Evolutionary conservation across 92 coral and sea anemone genomes (phyloP), one percentile per base, ranked within the genome.

Genomic region (Anthopleura xanthogrammica): DNA sequence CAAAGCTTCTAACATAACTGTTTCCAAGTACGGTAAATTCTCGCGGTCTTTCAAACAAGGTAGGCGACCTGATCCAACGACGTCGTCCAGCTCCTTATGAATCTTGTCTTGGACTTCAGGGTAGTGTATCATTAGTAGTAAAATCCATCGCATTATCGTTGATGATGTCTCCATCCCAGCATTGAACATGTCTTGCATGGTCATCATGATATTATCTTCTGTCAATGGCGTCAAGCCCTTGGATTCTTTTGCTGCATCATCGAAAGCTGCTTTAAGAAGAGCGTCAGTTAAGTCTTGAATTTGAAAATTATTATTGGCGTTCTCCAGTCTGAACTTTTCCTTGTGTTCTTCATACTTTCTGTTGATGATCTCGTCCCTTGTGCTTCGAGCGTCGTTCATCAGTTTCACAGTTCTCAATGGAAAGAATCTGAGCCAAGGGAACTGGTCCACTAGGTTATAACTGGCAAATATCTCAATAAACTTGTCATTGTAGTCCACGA

Each of bases 131-230:
- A 92, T 60, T 72, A 79, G 84, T 10, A 92, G 93, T 22, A 92
- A 10, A 0, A 89, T 75, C 95, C 95, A 92, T 1, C 87, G 91
- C 22, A 92, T 78, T 2, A 92, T 82, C 10, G 95, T 82, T 1
- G 93, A 40, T 14, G 95, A 74, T 14, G 95, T 92, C 86, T 92
- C 95, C 39, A 89, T 86, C 39, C 95, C 95, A 46, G 95, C 95
- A 56, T 87, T 89, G 73, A 92, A 89, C 12, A 92, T 90, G 73
- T 92, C 95, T 4, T 89, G 87, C 93, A 92, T 92, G 11, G 92
- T 87, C 93, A 92, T 89, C 76, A 92, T 86, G 3, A 92, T 22
- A 55, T 92, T 92, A 79, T 92, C 95, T 82, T 92, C 93, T 0
- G 87, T 87, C 71, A 92, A 23, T 29, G 71, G 29, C 57, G 72